Percentiles rank a stretch among this genome's conserved stretches.
Conservation (phyloP, 2,888 invertebrate genomes). For the Salticus scenicus region DNA sequence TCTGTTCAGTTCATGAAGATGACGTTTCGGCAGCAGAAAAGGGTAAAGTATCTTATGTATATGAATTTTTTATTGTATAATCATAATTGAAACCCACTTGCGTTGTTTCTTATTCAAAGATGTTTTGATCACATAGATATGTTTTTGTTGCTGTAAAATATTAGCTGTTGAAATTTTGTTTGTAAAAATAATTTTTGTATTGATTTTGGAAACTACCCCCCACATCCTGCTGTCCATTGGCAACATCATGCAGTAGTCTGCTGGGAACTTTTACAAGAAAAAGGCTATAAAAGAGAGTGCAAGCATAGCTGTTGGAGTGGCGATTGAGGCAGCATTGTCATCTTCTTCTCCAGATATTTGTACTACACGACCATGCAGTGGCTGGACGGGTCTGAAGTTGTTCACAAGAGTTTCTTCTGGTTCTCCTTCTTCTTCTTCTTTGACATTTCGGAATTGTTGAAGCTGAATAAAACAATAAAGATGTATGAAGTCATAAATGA, state of each 20-base stretch:
- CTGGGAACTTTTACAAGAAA: constrained; percentile 24
- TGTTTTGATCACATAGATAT: too few species aligned
- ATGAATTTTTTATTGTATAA: too few species aligned
- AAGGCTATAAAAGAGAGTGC: constrained; percentile 24
- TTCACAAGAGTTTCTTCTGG: constrained; percentile 40
- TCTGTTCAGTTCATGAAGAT: neutral
- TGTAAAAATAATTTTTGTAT: too few species aligned
- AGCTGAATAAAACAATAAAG: constrained; percentile 77
- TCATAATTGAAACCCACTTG: too few species aligned
- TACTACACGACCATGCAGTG: constrained; percentile 34
- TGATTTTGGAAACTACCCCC: neutral
- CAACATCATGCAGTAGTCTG: neutral
- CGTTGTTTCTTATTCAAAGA: too few species aligned
- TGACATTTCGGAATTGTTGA: constrained; percentile 81
- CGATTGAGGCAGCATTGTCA: neutral
- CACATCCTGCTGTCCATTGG: constrained; percentile 32
- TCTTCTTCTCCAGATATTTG: constrained; percentile 42
- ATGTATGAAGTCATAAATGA: too few species aligned
- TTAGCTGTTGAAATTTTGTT: too few species aligned
- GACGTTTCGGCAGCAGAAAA: neutral
- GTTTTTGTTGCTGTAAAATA: too few species aligned
- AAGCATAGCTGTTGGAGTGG: constrained; percentile 1
- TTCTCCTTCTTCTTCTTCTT: constrained; percentile 53
- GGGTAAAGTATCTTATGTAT: neutral
- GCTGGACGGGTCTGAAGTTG: constrained; percentile 58